Conservation (phyloP, 2,113 vertebrate genomes). For the Copsychus sechellarum region DNA sequence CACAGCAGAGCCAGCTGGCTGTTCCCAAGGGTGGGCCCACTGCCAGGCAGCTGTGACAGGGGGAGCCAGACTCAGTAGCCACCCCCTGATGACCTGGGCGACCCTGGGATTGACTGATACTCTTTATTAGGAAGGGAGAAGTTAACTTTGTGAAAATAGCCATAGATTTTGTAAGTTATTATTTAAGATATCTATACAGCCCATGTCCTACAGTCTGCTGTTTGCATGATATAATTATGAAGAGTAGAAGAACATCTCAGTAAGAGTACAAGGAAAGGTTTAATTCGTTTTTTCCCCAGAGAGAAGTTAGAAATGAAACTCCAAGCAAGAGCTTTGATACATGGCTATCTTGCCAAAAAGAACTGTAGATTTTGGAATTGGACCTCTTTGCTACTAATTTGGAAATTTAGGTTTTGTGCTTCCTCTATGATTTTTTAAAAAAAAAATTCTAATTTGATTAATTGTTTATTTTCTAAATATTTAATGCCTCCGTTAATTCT, state of each 20-base stretch:
- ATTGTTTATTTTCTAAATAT: neutral
- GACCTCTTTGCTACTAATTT: neutral
- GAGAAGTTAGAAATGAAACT: neutral
- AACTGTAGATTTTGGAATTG: neutral
- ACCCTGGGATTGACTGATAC: neutral
- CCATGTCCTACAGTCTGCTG: neutral
- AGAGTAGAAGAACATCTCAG: neutral
- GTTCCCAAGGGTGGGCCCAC: neutral
- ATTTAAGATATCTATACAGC: neutral
- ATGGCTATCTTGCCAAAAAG: neutral
- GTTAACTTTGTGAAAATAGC: neutral
- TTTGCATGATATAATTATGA: neutral
- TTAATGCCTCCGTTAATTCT: neutral
- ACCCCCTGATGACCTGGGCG: constrained; percentile 12
- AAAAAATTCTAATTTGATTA: neutral
- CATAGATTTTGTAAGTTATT: neutral
- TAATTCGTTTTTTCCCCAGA: neutral
- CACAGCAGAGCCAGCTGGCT: constrained; percentile 43
- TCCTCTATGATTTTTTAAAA: neutral
- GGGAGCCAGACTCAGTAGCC: constrained; percentile 19
- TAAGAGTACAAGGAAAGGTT: neutral
- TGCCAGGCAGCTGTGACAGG: constrained; percentile 47
- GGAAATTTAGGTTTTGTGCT: neutral
- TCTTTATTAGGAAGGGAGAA: neutral
- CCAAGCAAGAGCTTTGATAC: neutral